Evolutionary conservation across 2,797 vertebrate species (phyloP).

Genomic region (Anas bernieri): DNA sequence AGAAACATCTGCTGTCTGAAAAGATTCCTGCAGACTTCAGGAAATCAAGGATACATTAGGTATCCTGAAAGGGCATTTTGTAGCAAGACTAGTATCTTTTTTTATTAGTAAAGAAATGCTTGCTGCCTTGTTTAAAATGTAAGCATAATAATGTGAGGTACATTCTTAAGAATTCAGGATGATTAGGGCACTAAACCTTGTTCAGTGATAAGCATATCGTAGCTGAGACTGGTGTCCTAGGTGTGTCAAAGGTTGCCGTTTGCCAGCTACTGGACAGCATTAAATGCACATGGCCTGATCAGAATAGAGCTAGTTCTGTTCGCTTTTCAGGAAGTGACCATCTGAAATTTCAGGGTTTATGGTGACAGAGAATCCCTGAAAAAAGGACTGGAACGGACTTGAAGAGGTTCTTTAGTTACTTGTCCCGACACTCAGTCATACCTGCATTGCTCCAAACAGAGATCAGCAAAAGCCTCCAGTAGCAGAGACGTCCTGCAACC

Average conservation of each 20-base stretch:
- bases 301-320: not conserved
- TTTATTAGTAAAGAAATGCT: not conserved
- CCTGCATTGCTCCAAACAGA: not conserved
- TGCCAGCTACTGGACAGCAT: not conserved
- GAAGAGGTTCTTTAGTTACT: not conserved
- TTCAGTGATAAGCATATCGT: not conserved
- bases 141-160: not conserved
- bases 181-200: not conserved
- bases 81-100: not conserved
- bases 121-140: accelerated
- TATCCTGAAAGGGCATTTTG: not conserved
- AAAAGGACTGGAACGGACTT: not conserved
- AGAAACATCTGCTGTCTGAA: not conserved
- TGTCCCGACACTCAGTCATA: not conserved
- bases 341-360: not conserved
- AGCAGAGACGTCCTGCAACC: not conserved
- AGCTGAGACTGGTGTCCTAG: not conserved
- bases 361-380: not conserved
- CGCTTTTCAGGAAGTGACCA: not conserved
- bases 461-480: not conserved
- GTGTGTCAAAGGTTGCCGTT: not conserved
- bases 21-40: not conserved
- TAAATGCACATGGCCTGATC: not conserved
- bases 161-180: not conserved
- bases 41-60: not conserved